Base-by-base conservation (phyloP, 2,888 invertebrate species). In the Vannuccia rotundouncinata region DNA sequence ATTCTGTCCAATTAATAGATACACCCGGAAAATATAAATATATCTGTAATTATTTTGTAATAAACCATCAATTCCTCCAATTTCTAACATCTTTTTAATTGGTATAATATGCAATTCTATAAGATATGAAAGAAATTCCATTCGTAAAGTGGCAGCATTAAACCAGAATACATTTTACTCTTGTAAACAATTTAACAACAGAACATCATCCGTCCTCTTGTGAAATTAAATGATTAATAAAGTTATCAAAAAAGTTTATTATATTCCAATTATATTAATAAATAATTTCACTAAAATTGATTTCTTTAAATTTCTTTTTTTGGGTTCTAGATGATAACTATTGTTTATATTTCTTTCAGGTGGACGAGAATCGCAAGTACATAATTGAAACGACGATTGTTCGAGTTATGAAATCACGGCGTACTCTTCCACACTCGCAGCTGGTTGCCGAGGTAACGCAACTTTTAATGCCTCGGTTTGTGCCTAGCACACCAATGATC, bases 351-450 rank as follows among this genome's bases (percentile, higher is more conserved):
- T 82, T 82, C 5, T 82, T 84, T 84, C 28, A 73, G 89, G 95
- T 96, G 75, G 98, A 99, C 87, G 98, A 98, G 89, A 98, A 99
- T 89, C 92, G 98, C 84, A 98, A 98, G 89, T 97, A 98, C 89
- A 98, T 98, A 90, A 98, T 99, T 84, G 99, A 99, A 90, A 98
- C 98, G 77, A 98, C 98, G 83, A 96, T 99, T 87, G 98, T 99
- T 83, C 92, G 96, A 87, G 97, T 99, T 87, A 99, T 99, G 99
- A 99, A 99, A 90, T 94, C 95, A 77, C 91, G 98, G 83, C 96
- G 96, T 91, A 92, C 93, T 85, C 93, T 98, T 92, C 91, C 87
- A 82, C 90, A 90, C 85, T 95, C 95, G 88, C 92, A 95, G 84
- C 91, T 98, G 83, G 95, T 98, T 82, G 92, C 95, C 59, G 97